Evolutionary conservation across 2,888 invertebrate genomes (phyloP).

Genomic region (Marasmarcha lunaedactyla): DNA sequence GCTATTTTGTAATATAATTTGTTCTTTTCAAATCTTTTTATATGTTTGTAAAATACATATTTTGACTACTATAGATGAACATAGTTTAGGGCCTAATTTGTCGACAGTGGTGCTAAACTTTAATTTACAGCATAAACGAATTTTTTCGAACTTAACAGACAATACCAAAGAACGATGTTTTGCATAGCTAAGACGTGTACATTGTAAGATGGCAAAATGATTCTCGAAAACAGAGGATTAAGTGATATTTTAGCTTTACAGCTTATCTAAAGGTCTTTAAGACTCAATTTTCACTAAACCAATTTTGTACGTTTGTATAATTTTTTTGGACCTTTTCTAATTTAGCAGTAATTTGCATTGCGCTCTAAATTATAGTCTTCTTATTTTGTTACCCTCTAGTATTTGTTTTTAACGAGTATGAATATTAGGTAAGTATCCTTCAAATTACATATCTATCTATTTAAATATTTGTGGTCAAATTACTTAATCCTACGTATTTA

Average conservation of each 20-base stretch:
- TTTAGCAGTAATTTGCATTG: background rate
- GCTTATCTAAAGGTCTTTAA: slow-evolving; percentile 37
- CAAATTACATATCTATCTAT: slow-evolving; percentile 60
- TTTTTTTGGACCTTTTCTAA: background rate
- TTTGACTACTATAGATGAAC: too few species aligned
- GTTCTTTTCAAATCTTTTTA: too few species aligned
- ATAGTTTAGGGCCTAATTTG: background rate
- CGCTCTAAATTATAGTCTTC: background rate
- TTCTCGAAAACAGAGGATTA: slow-evolving; percentile 43
- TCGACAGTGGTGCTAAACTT: slow-evolving; percentile 24
- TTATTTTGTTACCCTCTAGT: too few species aligned
- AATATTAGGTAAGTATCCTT: slow-evolving; percentile 25
- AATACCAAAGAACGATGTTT: slow-evolving; percentile 40
- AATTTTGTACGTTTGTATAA: background rate
- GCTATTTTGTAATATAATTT: too few species aligned
- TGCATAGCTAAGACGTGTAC: slow-evolving; percentile 51
- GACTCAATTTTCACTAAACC: slow-evolving; percentile 13
- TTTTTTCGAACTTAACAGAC: slow-evolving; percentile 39
- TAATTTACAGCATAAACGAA: slow-evolving; percentile 17
- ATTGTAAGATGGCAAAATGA: slow-evolving; percentile 9
- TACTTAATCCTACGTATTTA: slow-evolving; percentile 18
- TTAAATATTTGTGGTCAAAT: slow-evolving; percentile 38
- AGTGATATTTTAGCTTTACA: slow-evolving; percentile 68
- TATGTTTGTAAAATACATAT: too few species aligned
- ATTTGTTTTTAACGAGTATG: too few species aligned